Conservation (phyloP, 2,113 vertebrate species). For the Ursus arctos region DNA sequence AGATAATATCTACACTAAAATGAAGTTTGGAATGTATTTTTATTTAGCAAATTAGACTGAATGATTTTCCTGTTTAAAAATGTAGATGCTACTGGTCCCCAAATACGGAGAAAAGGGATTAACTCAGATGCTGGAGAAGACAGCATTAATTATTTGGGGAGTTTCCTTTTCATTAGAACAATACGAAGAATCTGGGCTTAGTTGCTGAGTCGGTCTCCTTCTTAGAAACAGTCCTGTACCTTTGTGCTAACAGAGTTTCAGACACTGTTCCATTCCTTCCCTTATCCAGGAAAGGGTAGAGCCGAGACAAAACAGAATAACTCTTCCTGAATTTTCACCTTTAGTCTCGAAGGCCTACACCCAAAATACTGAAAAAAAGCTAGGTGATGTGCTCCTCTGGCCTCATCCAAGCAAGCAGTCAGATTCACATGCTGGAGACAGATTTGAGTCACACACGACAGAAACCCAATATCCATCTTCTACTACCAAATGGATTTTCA, state of each 20-base stretch:
- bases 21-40: slow-evolving; percentile 28
- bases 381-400: neutral
- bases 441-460: neutral
- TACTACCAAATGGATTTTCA: slow-evolving; percentile 11
- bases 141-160: neutral
- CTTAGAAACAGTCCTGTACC: slow-evolving; percentile 14
- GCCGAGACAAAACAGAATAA: slow-evolving; percentile 18
- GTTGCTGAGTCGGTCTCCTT: neutral
- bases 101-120: slow-evolving; percentile 40
- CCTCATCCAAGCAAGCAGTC: slow-evolving; percentile 28
- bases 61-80: slow-evolving; percentile 41
- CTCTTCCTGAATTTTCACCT: slow-evolving; percentile 35
- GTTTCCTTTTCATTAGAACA: slow-evolving; percentile 28
- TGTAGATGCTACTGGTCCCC: neutral
- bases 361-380: neutral
- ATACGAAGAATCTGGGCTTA: slow-evolving; percentile 6
- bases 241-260: neutral
- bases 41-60: slow-evolving; percentile 25
- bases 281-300: slow-evolving; percentile 24
- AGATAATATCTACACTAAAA: slow-evolving; percentile 17
- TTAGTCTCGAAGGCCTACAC: slow-evolving; percentile 45
- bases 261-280: slow-evolving; percentile 11
- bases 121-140: slow-evolving; percentile 11
- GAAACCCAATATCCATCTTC: neutral
- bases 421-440: neutral